Evolutionary conservation across 2,113 vertebrate genomes (phyloP).

Genomic region (Lepisosteus osseus): DNA sequence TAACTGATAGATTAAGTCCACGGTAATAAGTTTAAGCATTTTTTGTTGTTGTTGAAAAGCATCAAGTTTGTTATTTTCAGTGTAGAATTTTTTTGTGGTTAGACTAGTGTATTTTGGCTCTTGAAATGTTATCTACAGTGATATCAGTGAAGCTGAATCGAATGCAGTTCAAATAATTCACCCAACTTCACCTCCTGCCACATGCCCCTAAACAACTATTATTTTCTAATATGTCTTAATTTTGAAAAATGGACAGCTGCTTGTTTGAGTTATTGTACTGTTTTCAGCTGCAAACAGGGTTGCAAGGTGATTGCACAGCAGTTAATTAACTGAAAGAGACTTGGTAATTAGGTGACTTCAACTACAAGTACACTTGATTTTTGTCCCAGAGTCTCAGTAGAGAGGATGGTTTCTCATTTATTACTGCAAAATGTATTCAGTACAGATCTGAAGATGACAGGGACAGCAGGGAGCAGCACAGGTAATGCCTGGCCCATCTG

Average conservation of each 20-base stretch:
- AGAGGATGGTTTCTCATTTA: constrained; percentile 35
- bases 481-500: constrained; percentile 37
- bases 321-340: constrained; percentile 38
- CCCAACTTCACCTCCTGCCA: too few relatives aligned
- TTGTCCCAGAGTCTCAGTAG: constrained; percentile 26
- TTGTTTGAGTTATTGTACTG: not conserved
- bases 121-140: too few relatives aligned
- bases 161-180: too few relatives aligned
- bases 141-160: too few relatives aligned
- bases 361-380: constrained; percentile 18
- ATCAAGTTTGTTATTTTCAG: too few relatives aligned
- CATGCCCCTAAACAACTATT: too few relatives aligned
- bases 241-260: not conserved
- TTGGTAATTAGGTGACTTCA: constrained; percentile 39
- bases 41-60: too few relatives aligned
- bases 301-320: constrained; percentile 36
- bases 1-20: too few relatives aligned
- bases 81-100: too few relatives aligned
- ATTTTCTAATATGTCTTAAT: not conserved
- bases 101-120: too few relatives aligned
- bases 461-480: constrained; percentile 32
- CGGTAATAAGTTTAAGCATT: too few relatives aligned
- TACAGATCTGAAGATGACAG: constrained; percentile 12
- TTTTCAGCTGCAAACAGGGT: constrained; percentile 18
- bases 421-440: constrained; percentile 7